Conservation (phyloP, 2,113 vertebrate species). For the Thalassarche chlororhynchos region DNA sequence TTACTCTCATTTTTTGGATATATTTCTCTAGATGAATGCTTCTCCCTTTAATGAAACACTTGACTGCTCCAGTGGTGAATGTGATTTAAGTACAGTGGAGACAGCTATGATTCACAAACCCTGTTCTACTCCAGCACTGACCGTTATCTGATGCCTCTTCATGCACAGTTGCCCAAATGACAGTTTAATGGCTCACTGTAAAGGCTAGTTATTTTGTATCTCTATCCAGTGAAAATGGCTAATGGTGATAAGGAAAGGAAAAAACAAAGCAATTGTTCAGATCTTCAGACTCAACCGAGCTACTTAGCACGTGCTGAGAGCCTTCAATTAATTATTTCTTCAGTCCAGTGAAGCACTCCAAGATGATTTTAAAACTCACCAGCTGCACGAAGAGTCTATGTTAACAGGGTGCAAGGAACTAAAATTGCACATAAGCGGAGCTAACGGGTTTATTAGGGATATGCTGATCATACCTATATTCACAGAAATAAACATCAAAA, state of each 20-base stretch:
- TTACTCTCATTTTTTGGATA: conserved; percentile 78
- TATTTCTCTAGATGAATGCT: conserved; percentile 82
- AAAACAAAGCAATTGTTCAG: conserved; percentile 72
- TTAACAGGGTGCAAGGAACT: conserved; percentile 30
- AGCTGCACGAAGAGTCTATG: conserved; percentile 57
- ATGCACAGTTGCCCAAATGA: conserved; percentile 83
- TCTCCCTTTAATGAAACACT: conserved; percentile 86
- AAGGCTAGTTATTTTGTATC: conserved; percentile 82
- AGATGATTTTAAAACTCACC: conserved; percentile 72
- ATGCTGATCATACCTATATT: background rate
- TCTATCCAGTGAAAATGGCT: conserved; percentile 78
- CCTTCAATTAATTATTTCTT: conserved; percentile 70
- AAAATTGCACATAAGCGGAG: conserved; percentile 1
- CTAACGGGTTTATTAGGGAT: conserved; percentile 4
- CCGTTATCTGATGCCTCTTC: conserved; percentile 80
- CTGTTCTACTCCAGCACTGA: conserved; percentile 80
- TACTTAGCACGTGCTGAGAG: conserved; percentile 62
- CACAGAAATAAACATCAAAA: background rate
- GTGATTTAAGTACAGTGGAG: conserved; percentile 85
- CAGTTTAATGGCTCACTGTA: conserved; percentile 82
- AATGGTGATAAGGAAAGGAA: conserved; percentile 76
- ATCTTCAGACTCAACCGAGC: conserved; percentile 58
- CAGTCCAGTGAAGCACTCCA: conserved; percentile 70
- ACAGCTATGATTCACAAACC: conserved; percentile 85
- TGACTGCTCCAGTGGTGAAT: conserved; percentile 82